Percentiles rank a stretch among this genome's conserved stretches.
phyloP scores from a whole-genome alignment of 92 coral and sea anemone species.

The Galaxea fascicularis region DNA sequence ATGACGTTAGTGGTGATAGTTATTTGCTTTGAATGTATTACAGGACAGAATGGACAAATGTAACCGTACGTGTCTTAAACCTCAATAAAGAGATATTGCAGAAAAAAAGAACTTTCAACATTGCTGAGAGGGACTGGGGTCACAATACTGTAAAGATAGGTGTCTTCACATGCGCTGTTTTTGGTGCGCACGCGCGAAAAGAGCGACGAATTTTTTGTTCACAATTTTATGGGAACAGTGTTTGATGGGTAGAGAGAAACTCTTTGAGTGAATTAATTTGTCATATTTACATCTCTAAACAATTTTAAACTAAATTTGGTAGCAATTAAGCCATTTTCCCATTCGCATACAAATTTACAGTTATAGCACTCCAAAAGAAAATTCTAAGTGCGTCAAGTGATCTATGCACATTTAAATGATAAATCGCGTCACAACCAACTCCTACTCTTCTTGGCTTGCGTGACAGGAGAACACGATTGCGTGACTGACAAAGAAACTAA shows the following conservation, averaged over 20 bases:
- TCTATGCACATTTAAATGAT: background rate
- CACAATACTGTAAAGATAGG: too few relatives aligned
- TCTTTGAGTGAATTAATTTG: background rate
- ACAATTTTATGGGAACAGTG: background rate
- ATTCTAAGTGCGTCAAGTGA: background rate
- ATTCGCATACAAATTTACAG: background rate
- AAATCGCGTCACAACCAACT: background rate
- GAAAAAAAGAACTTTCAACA: too few relatives aligned
- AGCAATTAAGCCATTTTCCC: background rate
- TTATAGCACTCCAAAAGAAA: background rate
- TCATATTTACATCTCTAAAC: slow-evolving; percentile 2
- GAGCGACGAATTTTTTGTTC: too few relatives aligned
- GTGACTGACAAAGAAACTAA: too few relatives aligned
- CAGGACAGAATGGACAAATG: too few relatives aligned
- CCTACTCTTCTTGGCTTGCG: background rate
- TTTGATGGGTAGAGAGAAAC: background rate
- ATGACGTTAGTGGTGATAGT: too few relatives aligned
- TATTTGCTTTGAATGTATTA: too few relatives aligned
- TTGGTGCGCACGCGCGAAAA: too few relatives aligned
- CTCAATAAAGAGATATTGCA: too few relatives aligned
- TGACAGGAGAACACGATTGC: background rate
- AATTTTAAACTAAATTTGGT: background rate
- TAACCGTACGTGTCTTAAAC: too few relatives aligned
- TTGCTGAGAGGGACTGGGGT: too few relatives aligned
- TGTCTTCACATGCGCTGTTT: too few relatives aligned